Conservation (phyloP, 2,888 invertebrate species). For the Phymatocera aterrima region DNA sequence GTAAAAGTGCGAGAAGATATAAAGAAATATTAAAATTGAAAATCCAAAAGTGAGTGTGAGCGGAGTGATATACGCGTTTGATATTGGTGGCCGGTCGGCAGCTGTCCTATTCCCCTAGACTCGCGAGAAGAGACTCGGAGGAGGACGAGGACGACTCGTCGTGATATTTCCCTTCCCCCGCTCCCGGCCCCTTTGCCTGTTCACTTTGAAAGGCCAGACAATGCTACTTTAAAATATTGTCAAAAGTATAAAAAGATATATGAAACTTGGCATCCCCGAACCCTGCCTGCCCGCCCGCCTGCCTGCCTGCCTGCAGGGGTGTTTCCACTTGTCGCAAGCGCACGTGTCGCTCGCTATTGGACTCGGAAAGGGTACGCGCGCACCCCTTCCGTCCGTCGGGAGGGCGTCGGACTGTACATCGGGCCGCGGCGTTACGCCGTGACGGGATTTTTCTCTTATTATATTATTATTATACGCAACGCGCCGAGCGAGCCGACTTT, state of each 20-base stretch:
- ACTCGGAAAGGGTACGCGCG: conserved; percentile 44
- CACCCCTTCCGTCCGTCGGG: conserved; percentile 35
- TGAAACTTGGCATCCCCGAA: conserved; percentile 36
- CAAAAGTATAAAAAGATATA: conserved; percentile 67
- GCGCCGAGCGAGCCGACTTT: not conserved
- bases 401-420: conserved; percentile 36
- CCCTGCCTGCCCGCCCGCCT: conserved; percentile 44
- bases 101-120: conserved; percentile 65
- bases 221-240: conserved; percentile 72
- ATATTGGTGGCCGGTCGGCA: conserved; percentile 74
- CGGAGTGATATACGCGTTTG: conserved; percentile 68
- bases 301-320: conserved; percentile 54
- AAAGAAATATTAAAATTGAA: conserved; percentile 74
- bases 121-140: not conserved
- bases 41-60: conserved; percentile 60
- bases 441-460: conserved; percentile 17
- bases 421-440: conserved; percentile 20
- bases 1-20: conserved; percentile 67
- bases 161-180: conserved; percentile 57
- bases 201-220: conserved; percentile 56
- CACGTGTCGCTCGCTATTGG: conserved; percentile 69
- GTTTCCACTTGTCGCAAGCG: conserved; percentile 69
- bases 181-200: conserved; percentile 33
- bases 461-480: not conserved
- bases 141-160: not conserved